Evolutionary conservation across 1,140 invertebrate genomes (phyloP).

Genomic region (Drosophila serrata): DNA sequence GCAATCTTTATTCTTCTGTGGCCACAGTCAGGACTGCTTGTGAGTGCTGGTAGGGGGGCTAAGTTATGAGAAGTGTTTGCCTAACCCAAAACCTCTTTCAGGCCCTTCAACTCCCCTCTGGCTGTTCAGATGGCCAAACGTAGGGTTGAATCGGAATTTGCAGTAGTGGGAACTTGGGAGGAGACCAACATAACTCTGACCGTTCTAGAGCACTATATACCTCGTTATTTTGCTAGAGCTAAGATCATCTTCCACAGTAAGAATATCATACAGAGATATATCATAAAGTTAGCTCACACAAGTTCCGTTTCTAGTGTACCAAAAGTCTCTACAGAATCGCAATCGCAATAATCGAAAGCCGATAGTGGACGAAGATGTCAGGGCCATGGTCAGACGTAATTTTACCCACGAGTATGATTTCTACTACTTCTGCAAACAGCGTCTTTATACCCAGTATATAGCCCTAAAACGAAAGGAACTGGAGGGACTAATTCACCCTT

Average conservation of each 20-base stretch:
- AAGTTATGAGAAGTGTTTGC: background rate
- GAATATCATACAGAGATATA: background rate
- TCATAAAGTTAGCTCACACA: constrained; percentile 85
- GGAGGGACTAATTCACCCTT: constrained; percentile 14
- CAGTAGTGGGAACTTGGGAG: constrained; percentile 94
- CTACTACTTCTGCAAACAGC: constrained; percentile 94
- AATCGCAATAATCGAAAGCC: constrained; percentile 77
- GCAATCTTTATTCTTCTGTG: constrained; percentile 95
- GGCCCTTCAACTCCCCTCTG: constrained; percentile 92
- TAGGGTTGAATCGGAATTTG: constrained; percentile 93
- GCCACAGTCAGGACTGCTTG: constrained; percentile 93
- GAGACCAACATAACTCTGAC: constrained; percentile 93
- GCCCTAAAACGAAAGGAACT: constrained; percentile 86
- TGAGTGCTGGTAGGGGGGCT: constrained; percentile 86
- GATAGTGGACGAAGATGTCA: constrained; percentile 91
- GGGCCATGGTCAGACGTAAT: constrained; percentile 92
- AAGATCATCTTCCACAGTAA: constrained; percentile 78
- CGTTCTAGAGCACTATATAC: constrained; percentile 93
- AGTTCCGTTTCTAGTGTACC: constrained; percentile 87
- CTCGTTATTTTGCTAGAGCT: constrained; percentile 92
- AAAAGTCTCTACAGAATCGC: constrained; percentile 58
- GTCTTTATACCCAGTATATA: constrained; percentile 91
- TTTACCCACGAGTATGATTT: constrained; percentile 96
- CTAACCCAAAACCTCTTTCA: constrained; percentile 80
- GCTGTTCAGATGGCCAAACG: constrained; percentile 93